These are phyloP conservation scores for Rambutsinella grinnellia DNA, from an alignment of 2,888 invertebrate genomes.

Conservation along the genomic window DNA sequence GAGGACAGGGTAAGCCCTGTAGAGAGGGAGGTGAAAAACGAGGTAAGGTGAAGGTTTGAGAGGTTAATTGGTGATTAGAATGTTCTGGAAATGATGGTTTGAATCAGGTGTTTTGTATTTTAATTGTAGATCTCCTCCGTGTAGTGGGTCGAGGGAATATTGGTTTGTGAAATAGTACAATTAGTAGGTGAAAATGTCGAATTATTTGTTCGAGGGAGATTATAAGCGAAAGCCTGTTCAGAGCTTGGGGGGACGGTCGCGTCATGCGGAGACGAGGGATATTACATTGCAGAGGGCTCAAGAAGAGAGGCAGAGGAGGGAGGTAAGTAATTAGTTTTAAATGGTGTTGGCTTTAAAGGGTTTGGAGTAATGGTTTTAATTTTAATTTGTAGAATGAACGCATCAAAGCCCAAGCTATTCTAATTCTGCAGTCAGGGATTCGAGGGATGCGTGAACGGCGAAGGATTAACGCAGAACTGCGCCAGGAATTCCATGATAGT, in stretches of 20 bases:
- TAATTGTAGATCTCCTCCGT: too few relatives aligned
- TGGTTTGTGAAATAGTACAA: neutral
- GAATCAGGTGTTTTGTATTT: too few relatives aligned
- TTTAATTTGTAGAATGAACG: constrained; percentile 72
- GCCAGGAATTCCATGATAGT: constrained; percentile 77
- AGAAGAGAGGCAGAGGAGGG: constrained; percentile 87
- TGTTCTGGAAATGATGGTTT: too few relatives aligned
- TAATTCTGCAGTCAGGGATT: constrained; percentile 83
- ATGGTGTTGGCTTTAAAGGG: neutral
- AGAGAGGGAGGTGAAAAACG: too few relatives aligned
- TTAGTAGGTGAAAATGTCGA: constrained; percentile 51
- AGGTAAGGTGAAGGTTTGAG: too few relatives aligned
- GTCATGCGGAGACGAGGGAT: constrained; percentile 77
- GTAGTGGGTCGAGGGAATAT: too few relatives aligned
- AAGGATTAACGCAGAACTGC: constrained; percentile 76
- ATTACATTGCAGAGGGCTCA: constrained; percentile 84
- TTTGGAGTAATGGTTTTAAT: neutral
- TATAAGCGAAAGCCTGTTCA: constrained; percentile 89
- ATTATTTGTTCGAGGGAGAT: constrained; percentile 84
- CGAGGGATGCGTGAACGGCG: constrained; percentile 82
- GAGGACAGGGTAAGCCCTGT: too few relatives aligned
- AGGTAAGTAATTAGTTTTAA: constrained; percentile 75
- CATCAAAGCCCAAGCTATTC: constrained; percentile 40
- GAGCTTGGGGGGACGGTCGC: constrained; percentile 89
- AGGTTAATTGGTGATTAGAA: too few relatives aligned